These are phyloP conservation scores for Coelopa frigida DNA, from an alignment of 1,140 invertebrate genomes.

Conservation along the genomic window DNA sequence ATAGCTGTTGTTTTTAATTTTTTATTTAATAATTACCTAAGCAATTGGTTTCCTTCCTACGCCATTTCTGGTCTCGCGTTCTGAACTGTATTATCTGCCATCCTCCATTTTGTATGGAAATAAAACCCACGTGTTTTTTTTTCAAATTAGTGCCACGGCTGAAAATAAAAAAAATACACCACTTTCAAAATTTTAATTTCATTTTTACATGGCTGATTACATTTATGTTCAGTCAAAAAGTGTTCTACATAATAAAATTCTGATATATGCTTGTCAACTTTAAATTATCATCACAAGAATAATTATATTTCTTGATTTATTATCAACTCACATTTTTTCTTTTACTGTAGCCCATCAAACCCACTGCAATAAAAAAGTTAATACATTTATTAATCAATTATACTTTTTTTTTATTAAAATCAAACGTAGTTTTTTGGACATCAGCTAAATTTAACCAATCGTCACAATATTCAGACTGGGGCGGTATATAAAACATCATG, in stretches of 20 bases:
- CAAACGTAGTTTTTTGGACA: neutral
- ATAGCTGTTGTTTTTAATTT: too few species aligned
- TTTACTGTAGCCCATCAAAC: neutral
- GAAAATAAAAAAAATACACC: slow-evolving; percentile 5
- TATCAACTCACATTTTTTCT: neutral
- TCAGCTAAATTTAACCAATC: slow-evolving; percentile 13
- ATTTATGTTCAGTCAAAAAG: slow-evolving; percentile 9
- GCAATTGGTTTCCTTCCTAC: neutral
- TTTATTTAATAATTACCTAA: too few species aligned
- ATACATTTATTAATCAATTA: neutral
- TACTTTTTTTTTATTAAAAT: neutral
- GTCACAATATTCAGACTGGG: slow-evolving; percentile 3
- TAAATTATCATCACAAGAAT: slow-evolving; percentile 12
- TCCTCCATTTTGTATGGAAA: neutral
- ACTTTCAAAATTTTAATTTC: neutral
- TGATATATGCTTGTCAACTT: slow-evolving; percentile 17
- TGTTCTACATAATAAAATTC: slow-evolving; percentile 13
- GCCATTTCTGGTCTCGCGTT: neutral
- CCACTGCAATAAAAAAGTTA: neutral
- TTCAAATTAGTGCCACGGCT: neutral
- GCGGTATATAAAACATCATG: neutral
- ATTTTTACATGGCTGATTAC: neutral
- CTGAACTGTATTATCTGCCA: neutral
- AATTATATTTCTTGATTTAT: neutral
- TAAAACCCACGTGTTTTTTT: neutral